These are phyloP conservation scores for Magallana nippona DNA, from an alignment of 2,888 invertebrate genomes.

Conservation along the genomic window DNA sequence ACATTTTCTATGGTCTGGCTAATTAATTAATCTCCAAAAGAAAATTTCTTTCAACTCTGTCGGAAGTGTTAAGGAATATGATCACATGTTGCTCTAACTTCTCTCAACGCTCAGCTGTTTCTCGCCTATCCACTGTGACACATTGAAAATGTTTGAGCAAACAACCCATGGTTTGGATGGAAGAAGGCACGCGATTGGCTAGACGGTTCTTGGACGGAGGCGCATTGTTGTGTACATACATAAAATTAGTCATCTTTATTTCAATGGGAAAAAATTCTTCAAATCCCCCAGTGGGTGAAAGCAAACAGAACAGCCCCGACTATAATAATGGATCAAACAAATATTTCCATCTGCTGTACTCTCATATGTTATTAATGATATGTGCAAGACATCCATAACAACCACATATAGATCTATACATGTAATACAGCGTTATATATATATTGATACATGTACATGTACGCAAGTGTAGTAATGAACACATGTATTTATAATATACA, in stretches of 20 bases:
- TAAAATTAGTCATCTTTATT: constrained; percentile 31
- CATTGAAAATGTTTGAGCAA: constrained; percentile 36
- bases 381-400: background rate
- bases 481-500: too few relatives aligned
- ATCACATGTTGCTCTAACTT: constrained; percentile 28
- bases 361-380: background rate
- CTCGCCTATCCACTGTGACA: background rate
- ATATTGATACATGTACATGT: too few relatives aligned
- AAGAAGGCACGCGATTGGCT: constrained; percentile 38
- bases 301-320: background rate
- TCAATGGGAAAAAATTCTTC: constrained; percentile 6
- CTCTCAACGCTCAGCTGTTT: constrained; percentile 41
- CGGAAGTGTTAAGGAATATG: constrained; percentile 29
- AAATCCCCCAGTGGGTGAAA: constrained; percentile 24
- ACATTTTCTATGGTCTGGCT: constrained; percentile 36
- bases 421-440: too few relatives aligned
- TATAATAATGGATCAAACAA: constrained; percentile 17
- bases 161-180: constrained; percentile 20
- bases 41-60: background rate
- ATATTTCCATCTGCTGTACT: background rate
- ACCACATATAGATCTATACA: background rate
- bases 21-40: background rate
- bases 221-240: constrained; percentile 25
- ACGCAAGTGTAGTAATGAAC: too few relatives aligned
- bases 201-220: constrained; percentile 22